Percentiles rank a stretch among this genome's conserved stretches.
These are phyloP conservation scores for Metellina segmentata DNA, from an alignment of 2,888 invertebrate genomes.

Conservation along the genomic window DNA sequence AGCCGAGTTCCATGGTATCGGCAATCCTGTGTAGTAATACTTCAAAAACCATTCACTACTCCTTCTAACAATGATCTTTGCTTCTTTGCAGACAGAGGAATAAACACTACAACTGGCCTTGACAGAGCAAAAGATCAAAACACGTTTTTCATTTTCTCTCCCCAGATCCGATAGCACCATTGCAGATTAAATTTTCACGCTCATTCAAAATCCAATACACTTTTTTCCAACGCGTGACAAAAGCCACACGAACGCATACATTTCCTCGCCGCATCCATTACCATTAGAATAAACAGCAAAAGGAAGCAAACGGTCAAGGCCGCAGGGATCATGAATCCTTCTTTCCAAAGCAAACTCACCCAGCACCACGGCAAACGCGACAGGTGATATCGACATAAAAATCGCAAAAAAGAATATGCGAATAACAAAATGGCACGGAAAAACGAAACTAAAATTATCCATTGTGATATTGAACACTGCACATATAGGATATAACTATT, in stretches of 20 bases:
- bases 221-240: slow-evolving; percentile 30
- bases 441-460: background rate
- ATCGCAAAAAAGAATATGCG: background rate
- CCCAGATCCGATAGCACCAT: background rate
- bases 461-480: background rate
- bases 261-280: slow-evolving; percentile 31
- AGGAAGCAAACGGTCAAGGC: slow-evolving; percentile 59
- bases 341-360: background rate
- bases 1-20: too few relatives aligned
- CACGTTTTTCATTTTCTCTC: background rate
- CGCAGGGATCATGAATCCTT: slow-evolving; percentile 20
- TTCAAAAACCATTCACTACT: too few relatives aligned
- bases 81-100: background rate
- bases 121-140: slow-evolving; percentile 8
- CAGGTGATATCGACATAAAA: slow-evolving; percentile 50
- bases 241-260: slow-evolving; percentile 37
- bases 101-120: slow-evolving; percentile 10
- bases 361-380: slow-evolving; percentile 20
- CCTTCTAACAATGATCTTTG: too few relatives aligned
- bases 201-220: slow-evolving; percentile 44
- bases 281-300: background rate
- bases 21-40: too few relatives aligned
- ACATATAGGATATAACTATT: background rate
- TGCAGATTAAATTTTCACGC: slow-evolving; percentile 26
- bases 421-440: background rate